Evolutionary conservation across 1,140 invertebrate genomes (phyloP), one percentile per base, ranked within the genome.

Genomic region (Lethocerus indicus): DNA sequence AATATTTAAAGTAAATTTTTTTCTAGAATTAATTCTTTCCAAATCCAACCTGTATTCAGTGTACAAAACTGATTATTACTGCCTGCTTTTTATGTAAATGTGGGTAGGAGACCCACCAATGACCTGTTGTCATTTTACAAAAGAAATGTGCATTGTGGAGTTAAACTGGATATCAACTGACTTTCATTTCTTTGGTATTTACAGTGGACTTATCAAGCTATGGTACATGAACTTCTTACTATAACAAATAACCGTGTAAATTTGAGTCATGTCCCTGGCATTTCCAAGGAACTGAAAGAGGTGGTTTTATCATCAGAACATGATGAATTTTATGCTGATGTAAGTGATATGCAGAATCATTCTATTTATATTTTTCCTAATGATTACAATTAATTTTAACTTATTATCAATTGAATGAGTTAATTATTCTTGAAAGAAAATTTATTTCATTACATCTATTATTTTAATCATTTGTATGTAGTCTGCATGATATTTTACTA

Each of bases 171-270:
- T 37, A 13, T 51, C 40, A 13, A 47, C 28, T 23, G 21, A 44
- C 28, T 47, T 51, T 28, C 50, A 23, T 51, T 49, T 57, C 49
- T 52, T n/a, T n/a, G n/a, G n/a, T n/a, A 2, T 23, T 64, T 64
- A 18, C 61, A 92, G 74, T 99, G 96, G 96, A 98, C 94, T 0
- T 99, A 99, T 68, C 94, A 99, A 67, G 94, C 94, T 7, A 98
- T 99, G 95, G 91, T 99, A 2, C 95, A 99, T 67, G 94, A 99
- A 70, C 66, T 98, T 39, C 65, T 99, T 23, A 83, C 81, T 0
- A 95, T 98, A 55, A 81, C 80, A 56, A 98, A 98, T 61, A 97
- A 98, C 68, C 73, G 92, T 52, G 91, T 98, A 3, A 88, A 84
- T 63, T 71, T 99, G 42, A 80, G 83, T 1, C 73, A 81, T 51